These are phyloP conservation scores for Chrysotoxum bicinctum DNA, from an alignment of 2,888 invertebrate genomes.

Conservation along the genomic window DNA sequence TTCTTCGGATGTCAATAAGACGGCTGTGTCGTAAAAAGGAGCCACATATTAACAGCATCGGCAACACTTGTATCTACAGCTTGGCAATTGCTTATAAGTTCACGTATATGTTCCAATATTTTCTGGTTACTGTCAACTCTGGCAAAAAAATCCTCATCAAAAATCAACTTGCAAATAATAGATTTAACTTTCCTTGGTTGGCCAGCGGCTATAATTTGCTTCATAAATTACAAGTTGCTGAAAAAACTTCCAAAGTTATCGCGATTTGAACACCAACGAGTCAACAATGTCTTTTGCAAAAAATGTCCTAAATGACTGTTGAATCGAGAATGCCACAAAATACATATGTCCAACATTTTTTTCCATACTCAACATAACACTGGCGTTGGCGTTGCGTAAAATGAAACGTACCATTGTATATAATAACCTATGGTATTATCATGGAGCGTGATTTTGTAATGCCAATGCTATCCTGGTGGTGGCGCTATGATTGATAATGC, in stretches of 20 bases:
- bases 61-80: conserved; percentile 30
- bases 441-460: no score
- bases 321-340: no score
- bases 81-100: conserved; percentile 23
- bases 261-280: background rate
- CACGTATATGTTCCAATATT: conserved; percentile 19
- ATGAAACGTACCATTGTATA: no score
- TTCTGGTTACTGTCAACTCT: conserved; percentile 24
- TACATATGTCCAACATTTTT: no score
- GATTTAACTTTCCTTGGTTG: conserved; percentile 12
- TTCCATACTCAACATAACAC: no score
- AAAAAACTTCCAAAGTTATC: conserved; percentile 15
- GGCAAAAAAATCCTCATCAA: conserved; percentile 48
- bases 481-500: no score
- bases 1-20: no score
- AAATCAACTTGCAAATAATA: conserved; percentile 14
- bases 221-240: conserved; percentile 2
- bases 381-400: no score
- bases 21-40: background rate
- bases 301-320: no score
- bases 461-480: no score
- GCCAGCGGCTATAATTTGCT: background rate
- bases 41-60: conserved; percentile 55
- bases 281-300: background rate
- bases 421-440: no score